Conservation (phyloP, 2,797 vertebrate genomes). For the Pelochelys cantorii region DNA sequence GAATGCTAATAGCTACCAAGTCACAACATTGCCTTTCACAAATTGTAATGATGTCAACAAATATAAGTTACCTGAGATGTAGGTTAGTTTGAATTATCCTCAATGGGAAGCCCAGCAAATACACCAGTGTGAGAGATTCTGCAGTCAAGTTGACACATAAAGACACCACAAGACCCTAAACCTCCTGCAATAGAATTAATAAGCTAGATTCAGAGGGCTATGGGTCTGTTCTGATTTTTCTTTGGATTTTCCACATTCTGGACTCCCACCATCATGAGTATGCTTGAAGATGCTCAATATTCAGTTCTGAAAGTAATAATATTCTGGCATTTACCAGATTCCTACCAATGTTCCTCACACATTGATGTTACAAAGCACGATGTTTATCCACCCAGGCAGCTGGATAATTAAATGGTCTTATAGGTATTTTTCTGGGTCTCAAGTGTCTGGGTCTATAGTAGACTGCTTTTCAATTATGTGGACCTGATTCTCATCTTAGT, state of each 20-base stretch:
- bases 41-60: fast-evolving
- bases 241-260: neutral
- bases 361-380: neutral
- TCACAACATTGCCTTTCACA: neutral
- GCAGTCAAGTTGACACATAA: neutral
- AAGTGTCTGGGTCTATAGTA: fast-evolving
- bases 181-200: neutral
- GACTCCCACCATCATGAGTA: neutral
- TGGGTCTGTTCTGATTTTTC: neutral
- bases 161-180: fast-evolving
- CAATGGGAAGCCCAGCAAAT: neutral
- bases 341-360: neutral
- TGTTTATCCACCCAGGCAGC: neutral
- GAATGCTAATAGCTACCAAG: neutral
- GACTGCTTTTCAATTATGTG: neutral
- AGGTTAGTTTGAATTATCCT: neutral
- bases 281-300: neutral
- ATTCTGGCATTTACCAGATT: neutral
- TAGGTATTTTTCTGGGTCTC: neutral
- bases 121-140: neutral
- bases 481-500: fast-evolving
- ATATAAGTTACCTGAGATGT: neutral
- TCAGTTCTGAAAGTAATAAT: fast-evolving
- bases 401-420: neutral
- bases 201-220: neutral